A percentile compares a stretch with the other conserved stretches of the same genome.
phyloP scores from a whole-genome alignment of 2,797 vertebrate genomes.

The Sparus aurata region DNA sequence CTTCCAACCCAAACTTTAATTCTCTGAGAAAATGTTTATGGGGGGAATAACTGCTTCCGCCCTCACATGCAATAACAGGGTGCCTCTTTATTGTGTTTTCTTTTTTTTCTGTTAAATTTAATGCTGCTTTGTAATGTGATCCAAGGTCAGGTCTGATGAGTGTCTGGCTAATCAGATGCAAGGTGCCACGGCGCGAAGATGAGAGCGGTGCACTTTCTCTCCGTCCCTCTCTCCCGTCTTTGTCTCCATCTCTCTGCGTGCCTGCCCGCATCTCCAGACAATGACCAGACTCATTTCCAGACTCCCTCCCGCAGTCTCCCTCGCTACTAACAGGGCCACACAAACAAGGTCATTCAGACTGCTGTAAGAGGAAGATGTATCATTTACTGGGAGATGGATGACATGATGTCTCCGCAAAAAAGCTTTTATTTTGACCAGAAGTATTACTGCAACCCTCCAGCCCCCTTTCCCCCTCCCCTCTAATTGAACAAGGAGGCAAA shows the following conservation, averaged over 20 bases:
- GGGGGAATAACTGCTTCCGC: conserved; percentile 62
- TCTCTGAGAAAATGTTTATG: conserved; percentile 81
- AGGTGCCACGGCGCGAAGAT: conserved; percentile 60
- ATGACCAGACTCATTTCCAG: conserved; percentile 76
- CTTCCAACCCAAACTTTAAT: conserved; percentile 77
- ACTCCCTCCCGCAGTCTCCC: conserved; percentile 62
- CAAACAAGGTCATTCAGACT: conserved; percentile 81
- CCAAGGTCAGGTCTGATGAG: conserved; percentile 79
- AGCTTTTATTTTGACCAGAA: conserved; percentile 82
- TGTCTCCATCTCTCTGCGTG: conserved; percentile 40
- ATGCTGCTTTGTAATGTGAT: conserved; percentile 51
- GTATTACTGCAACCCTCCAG: conserved; percentile 70
- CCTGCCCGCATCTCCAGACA: conserved; percentile 71
- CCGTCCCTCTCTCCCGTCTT: conserved; percentile 26
- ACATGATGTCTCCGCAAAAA: conserved; percentile 78
- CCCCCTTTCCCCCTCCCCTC: conserved; percentile 48
- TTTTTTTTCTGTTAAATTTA: conserved; percentile 31
- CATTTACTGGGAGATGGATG: conserved; percentile 83
- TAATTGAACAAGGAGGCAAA: conserved; percentile 82
- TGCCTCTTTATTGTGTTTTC: conserved; percentile 48
- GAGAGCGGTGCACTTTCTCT: conserved; percentile 48
- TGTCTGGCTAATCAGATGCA: conserved; percentile 74
- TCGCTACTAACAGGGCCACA: conserved; percentile 76
- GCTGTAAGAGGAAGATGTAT: conserved; percentile 82
- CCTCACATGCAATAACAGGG: conserved; percentile 63